Base-by-base conservation (phyloP, 2,888 invertebrate species). In the Eubasilissa splendida region DNA sequence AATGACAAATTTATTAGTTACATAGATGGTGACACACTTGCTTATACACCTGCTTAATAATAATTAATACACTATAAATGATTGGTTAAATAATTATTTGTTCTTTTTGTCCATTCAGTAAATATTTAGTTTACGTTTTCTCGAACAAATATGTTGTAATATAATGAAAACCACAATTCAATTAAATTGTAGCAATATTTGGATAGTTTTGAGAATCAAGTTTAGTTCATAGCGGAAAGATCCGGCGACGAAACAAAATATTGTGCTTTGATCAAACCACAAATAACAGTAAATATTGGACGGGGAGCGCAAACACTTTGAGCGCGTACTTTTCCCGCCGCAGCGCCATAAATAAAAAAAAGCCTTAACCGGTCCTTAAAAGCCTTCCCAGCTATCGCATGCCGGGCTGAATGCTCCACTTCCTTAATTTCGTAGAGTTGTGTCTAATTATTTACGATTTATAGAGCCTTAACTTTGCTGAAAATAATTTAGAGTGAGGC, bases 381-480 rank as follows among this genome's bases (percentile, higher is more conserved):
- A 78, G 81, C 75, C 76, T 77, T 71, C 65, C 73, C 59, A 14
- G 70, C 70, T 53, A 77, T 81, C 71, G 81, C 81, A 81, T 81
- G 81, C 81, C 77, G 66, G 76, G 58, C 50, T 63, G 78, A 65
- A 75, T 68, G 79, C 74, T 59, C 81, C 75, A 80, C 78, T 80
- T 82, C 82, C 82, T 78, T 82, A 82, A 82, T 82, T 80, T 80
- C 75, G 54, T 76, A 63, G 80, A 80, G 77, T 80, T 79, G 80
- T 83, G 83, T 83, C 83, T 83, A 83, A 83, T 82, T 83, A 83
- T 83, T 83, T 80, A 83, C 83, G 83, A 83, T 83, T 83, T 83
- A 83, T 83, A 82, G 83, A 80, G 80, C 82, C 70, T 74, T 76
- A 79, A 80, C 80, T 82, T 77, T 22, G 80, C 77, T 66, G 82